phyloP scores from a whole-genome alignment of 2,797 vertebrate species.

The Acanthiza pusilla region DNA sequence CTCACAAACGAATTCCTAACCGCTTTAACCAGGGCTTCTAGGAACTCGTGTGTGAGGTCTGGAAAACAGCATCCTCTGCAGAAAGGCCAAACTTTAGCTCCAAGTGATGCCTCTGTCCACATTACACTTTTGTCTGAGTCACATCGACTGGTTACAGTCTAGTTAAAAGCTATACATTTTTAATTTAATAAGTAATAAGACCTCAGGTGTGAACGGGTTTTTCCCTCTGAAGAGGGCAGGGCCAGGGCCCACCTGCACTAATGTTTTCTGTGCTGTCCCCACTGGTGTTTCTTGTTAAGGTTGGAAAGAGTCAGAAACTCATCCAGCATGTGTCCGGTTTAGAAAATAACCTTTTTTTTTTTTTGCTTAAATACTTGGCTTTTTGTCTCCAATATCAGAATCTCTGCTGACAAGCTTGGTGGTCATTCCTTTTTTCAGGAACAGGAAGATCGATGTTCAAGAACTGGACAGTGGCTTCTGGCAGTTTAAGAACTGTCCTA shows the following conservation, averaged over 20 bases:
- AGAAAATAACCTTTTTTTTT: neutral
- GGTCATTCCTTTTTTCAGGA: neutral
- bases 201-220: neutral
- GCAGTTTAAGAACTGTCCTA: neutral
- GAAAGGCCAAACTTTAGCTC: neutral
- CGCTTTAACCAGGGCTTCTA: neutral
- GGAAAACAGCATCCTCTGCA: neutral
- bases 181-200: neutral
- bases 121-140: neutral
- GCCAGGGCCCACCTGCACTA: neutral
- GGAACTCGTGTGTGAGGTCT: neutral
- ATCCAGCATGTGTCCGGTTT: fast-evolving
- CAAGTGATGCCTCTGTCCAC: neutral
- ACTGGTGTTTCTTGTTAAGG: neutral
- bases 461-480: neutral
- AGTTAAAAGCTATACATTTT: neutral
- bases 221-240: neutral
- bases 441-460: neutral
- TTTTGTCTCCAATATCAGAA: neutral
- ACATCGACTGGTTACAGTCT: neutral
- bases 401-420: neutral
- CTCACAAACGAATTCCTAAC: neutral
- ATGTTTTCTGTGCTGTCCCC: neutral
- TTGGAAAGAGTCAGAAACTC: neutral
- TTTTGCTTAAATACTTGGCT: neutral